phyloP scores from a whole-genome alignment of 2,113 vertebrate species.

The Lethenteron camtschaticum region DNA sequence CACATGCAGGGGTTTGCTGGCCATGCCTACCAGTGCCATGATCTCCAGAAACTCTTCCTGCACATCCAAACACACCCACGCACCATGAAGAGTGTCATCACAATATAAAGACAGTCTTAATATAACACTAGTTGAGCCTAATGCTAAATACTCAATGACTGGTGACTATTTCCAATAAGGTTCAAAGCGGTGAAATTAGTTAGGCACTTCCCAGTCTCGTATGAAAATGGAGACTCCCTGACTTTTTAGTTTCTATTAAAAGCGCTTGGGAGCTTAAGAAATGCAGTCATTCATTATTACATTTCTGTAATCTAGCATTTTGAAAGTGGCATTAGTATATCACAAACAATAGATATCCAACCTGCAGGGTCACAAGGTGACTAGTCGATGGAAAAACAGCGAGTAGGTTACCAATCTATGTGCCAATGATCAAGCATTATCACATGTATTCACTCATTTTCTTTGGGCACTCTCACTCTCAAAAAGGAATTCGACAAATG shows the following conservation, averaged over 20 bases:
- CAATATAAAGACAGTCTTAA: neutral
- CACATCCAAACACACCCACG: neutral
- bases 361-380: too few relatives aligned
- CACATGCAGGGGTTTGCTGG: slow-evolving; percentile 9
- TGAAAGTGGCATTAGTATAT: too few relatives aligned
- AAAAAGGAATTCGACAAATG: too few relatives aligned
- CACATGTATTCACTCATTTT: too few relatives aligned
- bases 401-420: too few relatives aligned
- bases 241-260: neutral
- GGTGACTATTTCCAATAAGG: neutral
- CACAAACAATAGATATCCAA: too few relatives aligned
- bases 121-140: neutral
- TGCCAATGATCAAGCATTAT: too few relatives aligned
- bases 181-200: neutral
- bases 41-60: slow-evolving; percentile 11
- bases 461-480: too few relatives aligned
- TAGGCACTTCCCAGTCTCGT: neutral
- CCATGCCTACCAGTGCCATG: slow-evolving; percentile 9
- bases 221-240: neutral
- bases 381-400: too few relatives aligned
- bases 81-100: neutral
- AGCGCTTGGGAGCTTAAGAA: too few relatives aligned
- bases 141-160: neutral
- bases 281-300: too few relatives aligned
- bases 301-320: too few relatives aligned